Base-by-base conservation (phyloP, 2,113 vertebrate genomes). In the Aplodontia rufa region DNA sequence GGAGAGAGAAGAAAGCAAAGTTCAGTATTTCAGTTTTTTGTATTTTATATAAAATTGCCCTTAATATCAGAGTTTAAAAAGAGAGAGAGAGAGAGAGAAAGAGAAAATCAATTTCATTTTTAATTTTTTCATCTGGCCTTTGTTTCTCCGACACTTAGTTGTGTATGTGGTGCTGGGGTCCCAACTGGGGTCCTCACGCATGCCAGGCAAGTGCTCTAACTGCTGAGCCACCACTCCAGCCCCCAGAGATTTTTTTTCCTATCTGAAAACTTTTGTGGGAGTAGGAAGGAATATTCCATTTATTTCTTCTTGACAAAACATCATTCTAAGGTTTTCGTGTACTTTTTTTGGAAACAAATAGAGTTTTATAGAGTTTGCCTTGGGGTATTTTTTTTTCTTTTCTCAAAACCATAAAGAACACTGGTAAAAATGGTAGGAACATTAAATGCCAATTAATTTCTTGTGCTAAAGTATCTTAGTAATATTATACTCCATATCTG, bases 1-100 rank as follows among this genome's bases (percentile, higher is more conserved):
- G 84, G 76, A 90, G 78, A 95, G 55, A 95, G 71, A 76, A 49
- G 55, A 93, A 80, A 90, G 45, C 75, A 89, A 94, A 95, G 94
- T 96, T 95, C 68, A 42, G 13, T 64, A 26, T 92, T 51, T 79
- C 32, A 37, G 19, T 37, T 28, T 82, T 97, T 84, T 89, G 13
- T 68, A 35, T 92, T 83, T 95, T 85, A 86, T 76, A 90, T 95
- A 84, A 96, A 81, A 87, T 28, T 91, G 9, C 30, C 35, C 13
- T 88, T 90, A 60, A n/a, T 68, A 64, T 60, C 72, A 69, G 45
- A 72, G n/a, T n/a, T n/a, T n/a, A n/a, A n/a, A n/a, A n/a, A n/a
- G n/a, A n/a, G n/a, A n/a, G n/a, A n/a, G n/a, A n/a, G n/a, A n/a
- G n/a, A n/a, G n/a, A n/a, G n/a, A n/a, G n/a, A n/a, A n/a, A n/a